phyloP scores from a whole-genome alignment of 2,797 vertebrate species.

The Sebastes melanostomus region DNA sequence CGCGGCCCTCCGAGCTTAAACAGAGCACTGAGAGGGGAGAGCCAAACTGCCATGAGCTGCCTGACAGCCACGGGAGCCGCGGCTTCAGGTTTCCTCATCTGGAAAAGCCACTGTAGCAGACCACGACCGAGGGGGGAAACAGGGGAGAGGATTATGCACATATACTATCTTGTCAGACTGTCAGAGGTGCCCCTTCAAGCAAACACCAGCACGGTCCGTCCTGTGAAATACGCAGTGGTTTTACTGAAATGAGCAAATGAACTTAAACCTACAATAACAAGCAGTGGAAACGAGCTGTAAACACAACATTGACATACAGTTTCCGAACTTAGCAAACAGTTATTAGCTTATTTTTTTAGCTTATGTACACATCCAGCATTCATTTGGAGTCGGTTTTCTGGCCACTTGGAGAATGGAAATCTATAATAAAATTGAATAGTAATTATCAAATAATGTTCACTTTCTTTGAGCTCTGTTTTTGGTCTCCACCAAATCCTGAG shows the following conservation, averaged over 20 bases:
- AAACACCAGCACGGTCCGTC: slow-evolving; percentile 10
- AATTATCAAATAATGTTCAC: not conserved
- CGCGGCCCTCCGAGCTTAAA: slow-evolving; percentile 34
- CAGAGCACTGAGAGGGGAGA: slow-evolving; percentile 46
- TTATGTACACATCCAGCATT: not conserved
- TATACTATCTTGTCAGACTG: slow-evolving; percentile 64
- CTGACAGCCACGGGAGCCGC: slow-evolving; percentile 67
- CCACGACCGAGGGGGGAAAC: slow-evolving; percentile 5
- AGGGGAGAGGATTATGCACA: slow-evolving; percentile 51
- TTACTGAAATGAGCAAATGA: slow-evolving; percentile 17
- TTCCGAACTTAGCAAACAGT: not conserved
- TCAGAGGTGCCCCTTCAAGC: slow-evolving; percentile 33
- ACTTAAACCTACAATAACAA: not conserved
- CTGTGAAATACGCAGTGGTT: slow-evolving; percentile 19
- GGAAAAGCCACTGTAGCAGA: slow-evolving; percentile 71
- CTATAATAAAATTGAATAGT: not conserved
- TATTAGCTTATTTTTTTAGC: too few species aligned
- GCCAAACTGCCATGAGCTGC: slow-evolving; percentile 65
- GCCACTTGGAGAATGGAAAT: not conserved
- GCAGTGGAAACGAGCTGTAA: not conserved
- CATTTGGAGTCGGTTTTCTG: not conserved
- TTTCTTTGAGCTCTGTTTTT: not conserved
- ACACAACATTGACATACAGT: not conserved
- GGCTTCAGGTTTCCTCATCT: slow-evolving; percentile 74
- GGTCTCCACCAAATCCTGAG: not conserved